These are phyloP conservation scores for Callocephalon fimbriatum DNA, from an alignment of 2,113 vertebrate genomes.

Conservation along the genomic window DNA sequence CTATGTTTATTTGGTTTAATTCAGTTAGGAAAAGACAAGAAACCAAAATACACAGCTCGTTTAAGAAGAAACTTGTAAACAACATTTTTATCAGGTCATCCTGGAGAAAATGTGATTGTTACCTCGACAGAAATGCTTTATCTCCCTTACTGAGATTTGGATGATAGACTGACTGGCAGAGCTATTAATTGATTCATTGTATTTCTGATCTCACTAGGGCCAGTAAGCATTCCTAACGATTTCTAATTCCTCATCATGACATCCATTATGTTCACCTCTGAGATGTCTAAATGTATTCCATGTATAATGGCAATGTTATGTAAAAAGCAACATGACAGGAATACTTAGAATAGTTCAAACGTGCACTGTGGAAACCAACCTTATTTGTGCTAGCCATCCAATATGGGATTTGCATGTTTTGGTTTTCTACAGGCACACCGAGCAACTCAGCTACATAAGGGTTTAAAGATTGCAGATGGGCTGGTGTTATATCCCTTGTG, in stretches of 20 bases:
- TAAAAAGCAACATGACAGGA: constrained; percentile 60
- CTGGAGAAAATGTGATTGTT: constrained; percentile 35
- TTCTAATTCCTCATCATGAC: constrained; percentile 58
- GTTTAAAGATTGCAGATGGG: constrained; percentile 2
- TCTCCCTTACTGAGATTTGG: constrained; percentile 25
- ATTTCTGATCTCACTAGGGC: constrained; percentile 47
- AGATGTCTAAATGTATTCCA: constrained; percentile 44
- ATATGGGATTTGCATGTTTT: neutral
- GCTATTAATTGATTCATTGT: constrained; percentile 61
- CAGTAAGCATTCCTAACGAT: constrained; percentile 5
- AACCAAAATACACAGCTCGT: constrained; percentile 15
- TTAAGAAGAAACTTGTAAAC: neutral
- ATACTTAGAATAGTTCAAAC: constrained; percentile 42
- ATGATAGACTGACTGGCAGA: constrained; percentile 42
- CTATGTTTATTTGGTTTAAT: neutral
- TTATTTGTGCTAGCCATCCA: neutral
- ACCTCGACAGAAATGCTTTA: constrained; percentile 61
- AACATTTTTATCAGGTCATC: constrained; percentile 44
- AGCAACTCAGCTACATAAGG: neutral
- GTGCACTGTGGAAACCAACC: neutral
- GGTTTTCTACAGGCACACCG: neutral
- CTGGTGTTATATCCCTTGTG: neutral
- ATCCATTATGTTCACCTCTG: constrained; percentile 47
- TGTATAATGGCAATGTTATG: constrained; percentile 7
- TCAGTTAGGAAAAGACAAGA: neutral